These are phyloP conservation scores for Poecilobothrus nobilitatus DNA, from an alignment of 2,888 invertebrate species.

Conservation along the genomic window DNA sequence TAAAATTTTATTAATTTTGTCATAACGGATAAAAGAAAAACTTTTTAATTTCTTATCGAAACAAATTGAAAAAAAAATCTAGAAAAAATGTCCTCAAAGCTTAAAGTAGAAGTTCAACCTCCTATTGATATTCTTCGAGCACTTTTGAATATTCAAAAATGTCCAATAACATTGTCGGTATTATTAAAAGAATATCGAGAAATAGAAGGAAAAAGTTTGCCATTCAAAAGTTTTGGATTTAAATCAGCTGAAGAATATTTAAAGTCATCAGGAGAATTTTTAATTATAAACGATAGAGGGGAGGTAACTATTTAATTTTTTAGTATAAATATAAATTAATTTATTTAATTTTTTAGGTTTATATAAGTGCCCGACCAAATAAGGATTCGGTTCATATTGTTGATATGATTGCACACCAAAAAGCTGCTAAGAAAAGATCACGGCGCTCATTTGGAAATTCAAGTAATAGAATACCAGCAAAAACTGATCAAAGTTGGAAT, in stretches of 20 bases:
- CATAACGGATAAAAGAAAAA: too few species aligned
- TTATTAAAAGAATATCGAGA: slow-evolving; percentile 53
- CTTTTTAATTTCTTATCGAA: too few species aligned
- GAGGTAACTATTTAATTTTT: slow-evolving; percentile 41
- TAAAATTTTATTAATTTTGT: too few species aligned
- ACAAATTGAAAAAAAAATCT: background rate
- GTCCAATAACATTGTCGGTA: slow-evolving; percentile 31
- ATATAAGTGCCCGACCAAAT: background rate
- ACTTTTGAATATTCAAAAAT: slow-evolving; percentile 35
- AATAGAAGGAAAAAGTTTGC: slow-evolving; percentile 56
- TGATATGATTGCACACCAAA: slow-evolving; percentile 36
- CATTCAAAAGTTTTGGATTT: slow-evolving; percentile 54
- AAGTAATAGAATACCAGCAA: slow-evolving; percentile 21
- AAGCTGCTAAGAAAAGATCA: slow-evolving; percentile 23
- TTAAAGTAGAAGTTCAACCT: slow-evolving; percentile 22
- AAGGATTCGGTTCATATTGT: slow-evolving; percentile 34
- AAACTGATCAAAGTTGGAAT: slow-evolving; percentile 28
- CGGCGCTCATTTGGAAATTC: slow-evolving; percentile 20
- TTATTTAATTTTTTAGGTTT: slow-evolving; percentile 14
- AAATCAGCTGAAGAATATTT: slow-evolving; percentile 52
- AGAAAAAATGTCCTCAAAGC: background rate
- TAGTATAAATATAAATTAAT: background rate
- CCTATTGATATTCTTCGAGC: slow-evolving; percentile 35
- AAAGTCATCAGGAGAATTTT: slow-evolving; percentile 51
- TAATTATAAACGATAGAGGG: slow-evolving; percentile 45